Percentiles rank a stretch among this genome's conserved stretches.
phyloP scores from a whole-genome alignment of 92 coral and sea anemone species.

The Umimayanthus chanpuru region DNA sequence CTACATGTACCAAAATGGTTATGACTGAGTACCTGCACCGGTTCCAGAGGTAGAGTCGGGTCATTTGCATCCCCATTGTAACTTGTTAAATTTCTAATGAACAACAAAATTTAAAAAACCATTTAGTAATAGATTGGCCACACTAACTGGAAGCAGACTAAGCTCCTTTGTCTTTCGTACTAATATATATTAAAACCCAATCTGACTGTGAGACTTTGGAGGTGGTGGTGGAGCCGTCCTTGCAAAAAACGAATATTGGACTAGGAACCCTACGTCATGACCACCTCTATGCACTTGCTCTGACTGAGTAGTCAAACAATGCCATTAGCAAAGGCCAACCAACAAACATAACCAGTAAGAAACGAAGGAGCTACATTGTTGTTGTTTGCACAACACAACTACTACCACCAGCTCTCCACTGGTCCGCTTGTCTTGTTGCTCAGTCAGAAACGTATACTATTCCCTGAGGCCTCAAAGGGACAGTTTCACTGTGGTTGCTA shows the following conservation, averaged over 20 bases:
- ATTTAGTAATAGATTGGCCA: background rate
- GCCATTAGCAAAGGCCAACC: too few relatives aligned
- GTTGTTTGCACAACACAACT: too few relatives aligned
- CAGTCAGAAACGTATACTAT: too few relatives aligned
- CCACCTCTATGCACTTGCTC: background rate
- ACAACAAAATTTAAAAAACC: background rate
- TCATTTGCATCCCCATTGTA: constrained; percentile 3
- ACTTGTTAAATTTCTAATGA: constrained; percentile 16
- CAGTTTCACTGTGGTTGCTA: too few relatives aligned
- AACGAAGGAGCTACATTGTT: too few relatives aligned
- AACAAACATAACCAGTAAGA: too few relatives aligned
- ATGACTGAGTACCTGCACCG: constrained; percentile 22
- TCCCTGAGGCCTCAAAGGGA: too few relatives aligned
- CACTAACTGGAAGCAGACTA: background rate
- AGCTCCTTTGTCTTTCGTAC: too few relatives aligned
- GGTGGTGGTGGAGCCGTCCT: background rate
- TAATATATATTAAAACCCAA: background rate
- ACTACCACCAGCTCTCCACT: too few relatives aligned
- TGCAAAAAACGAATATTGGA: background rate
- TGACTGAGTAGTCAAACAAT: too few relatives aligned
- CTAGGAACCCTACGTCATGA: background rate
- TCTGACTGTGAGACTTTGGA: background rate
- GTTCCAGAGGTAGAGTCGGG: background rate
- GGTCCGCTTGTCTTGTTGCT: too few relatives aligned
- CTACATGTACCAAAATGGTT: background rate